phyloP scores from a whole-genome alignment of 2,888 invertebrate species.

The Ophion ventricosus region DNA sequence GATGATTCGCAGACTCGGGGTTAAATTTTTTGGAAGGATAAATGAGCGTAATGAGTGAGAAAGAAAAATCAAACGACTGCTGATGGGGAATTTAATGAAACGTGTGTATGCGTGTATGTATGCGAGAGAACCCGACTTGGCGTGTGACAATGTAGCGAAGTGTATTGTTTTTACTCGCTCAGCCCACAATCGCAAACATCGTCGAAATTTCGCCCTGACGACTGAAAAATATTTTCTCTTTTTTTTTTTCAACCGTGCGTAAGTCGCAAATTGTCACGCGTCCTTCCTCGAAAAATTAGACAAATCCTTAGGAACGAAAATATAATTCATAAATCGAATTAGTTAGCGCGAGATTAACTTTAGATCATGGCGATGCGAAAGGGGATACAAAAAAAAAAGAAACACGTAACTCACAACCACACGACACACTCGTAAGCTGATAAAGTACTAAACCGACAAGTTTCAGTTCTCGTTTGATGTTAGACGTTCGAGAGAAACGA shows the following conservation, averaged over 20 bases:
- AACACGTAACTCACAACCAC: conserved; percentile 41
- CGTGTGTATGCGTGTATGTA: conserved; percentile 1
- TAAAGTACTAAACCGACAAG: conserved; percentile 59
- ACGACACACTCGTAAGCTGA: conserved; percentile 61
- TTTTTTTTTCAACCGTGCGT: conserved; percentile 3
- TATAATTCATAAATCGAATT: conserved; percentile 59
- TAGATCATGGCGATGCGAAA: conserved; percentile 51
- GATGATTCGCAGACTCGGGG: background rate
- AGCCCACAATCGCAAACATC: conserved; percentile 47
- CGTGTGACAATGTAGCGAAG: conserved; percentile 40
- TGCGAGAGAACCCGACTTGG: conserved; percentile 36
- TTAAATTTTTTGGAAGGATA: background rate
- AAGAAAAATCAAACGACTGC: conserved; percentile 27
- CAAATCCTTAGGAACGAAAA: conserved; percentile 61
- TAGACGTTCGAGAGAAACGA: conserved; percentile 67
- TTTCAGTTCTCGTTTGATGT: conserved; percentile 75
- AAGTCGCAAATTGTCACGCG: conserved; percentile 37
- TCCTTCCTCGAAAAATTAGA: conserved; percentile 48
- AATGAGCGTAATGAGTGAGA: conserved; percentile 5
- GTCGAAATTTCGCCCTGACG: conserved; percentile 6
- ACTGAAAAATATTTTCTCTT: background rate
- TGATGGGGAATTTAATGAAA: conserved; percentile 25
- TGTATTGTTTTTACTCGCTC: conserved; percentile 18
- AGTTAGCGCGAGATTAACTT: conserved; percentile 59
- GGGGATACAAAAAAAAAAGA: conserved; percentile 10